These are phyloP conservation scores for Terebella lapidaria DNA, from an alignment of 2,888 invertebrate species.

Conservation along the genomic window DNA sequence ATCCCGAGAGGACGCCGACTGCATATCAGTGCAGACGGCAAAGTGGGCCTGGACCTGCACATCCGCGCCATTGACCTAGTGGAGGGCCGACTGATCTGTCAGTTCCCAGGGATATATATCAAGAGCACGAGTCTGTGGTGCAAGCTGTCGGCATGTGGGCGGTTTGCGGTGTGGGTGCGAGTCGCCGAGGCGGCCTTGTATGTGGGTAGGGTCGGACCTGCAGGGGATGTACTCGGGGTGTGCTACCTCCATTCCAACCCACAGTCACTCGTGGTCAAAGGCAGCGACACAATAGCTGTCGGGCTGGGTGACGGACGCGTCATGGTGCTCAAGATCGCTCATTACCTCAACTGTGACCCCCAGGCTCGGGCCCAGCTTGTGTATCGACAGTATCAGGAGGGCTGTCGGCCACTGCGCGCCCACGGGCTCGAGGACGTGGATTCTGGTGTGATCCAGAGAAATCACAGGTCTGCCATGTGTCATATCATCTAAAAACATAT, in stretches of 20 bases:
- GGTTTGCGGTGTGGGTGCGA: constrained; percentile 26
- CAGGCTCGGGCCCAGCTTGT: no score
- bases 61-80: constrained; percentile 26
- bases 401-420: no score
- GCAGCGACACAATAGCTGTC: constrained; percentile 23
- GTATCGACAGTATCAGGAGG: no score
- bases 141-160: constrained; percentile 24
- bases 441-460: no score
- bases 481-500: no score
- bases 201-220: constrained; percentile 23
- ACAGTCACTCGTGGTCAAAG: constrained; percentile 25
- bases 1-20: constrained; percentile 12
- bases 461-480: no score
- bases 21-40: constrained; percentile 18
- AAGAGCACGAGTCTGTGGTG: constrained; percentile 9
- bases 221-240: constrained; percentile 19
- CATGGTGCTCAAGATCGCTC: constrained; percentile 25
- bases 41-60: constrained; percentile 26
- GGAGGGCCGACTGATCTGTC: constrained; percentile 19
- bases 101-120: constrained; percentile 12
- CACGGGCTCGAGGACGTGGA: no score
- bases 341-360: no score
- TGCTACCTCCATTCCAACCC: constrained; percentile 30
- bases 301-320: constrained; percentile 33
- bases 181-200: constrained; percentile 22